Conservation (phyloP, 2,888 invertebrate species). For the Melanargia galathea region DNA sequence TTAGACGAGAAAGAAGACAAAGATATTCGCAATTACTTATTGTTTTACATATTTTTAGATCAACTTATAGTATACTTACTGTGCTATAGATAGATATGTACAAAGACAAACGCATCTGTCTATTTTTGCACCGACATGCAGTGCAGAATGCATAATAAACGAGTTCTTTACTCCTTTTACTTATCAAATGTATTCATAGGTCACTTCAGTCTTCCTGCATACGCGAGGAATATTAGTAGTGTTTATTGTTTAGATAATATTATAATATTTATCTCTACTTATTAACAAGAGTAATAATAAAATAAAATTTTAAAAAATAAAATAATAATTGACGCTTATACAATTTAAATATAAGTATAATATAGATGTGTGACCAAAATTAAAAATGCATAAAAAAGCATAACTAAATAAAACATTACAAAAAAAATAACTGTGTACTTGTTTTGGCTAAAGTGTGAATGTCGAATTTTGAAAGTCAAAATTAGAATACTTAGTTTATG, state of each 20-base stretch:
- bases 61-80: background rate
- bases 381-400: background rate
- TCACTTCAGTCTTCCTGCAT: constrained; percentile 7
- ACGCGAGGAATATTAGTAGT: constrained; percentile 17
- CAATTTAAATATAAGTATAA: no score
- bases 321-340: no score
- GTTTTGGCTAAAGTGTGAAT: no score
- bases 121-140: background rate
- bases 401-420: background rate
- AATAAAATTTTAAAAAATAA: background rate
- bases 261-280: background rate
- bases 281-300: background rate
- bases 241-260: background rate
- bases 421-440: background rate
- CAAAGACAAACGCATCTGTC: background rate
- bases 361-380: background rate
- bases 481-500: no score
- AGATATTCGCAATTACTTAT: no score
- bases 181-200: constrained; percentile 12
- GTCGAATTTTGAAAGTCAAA: no score
- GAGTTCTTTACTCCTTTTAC: constrained; percentile 7
- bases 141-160: background rate
- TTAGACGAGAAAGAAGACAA: no score
- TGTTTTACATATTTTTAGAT: no score
- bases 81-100: background rate